These are phyloP conservation scores for Pseudomyrmex sp. DNA, from an alignment of 1,140 invertebrate genomes.

Conservation along the genomic window DNA sequence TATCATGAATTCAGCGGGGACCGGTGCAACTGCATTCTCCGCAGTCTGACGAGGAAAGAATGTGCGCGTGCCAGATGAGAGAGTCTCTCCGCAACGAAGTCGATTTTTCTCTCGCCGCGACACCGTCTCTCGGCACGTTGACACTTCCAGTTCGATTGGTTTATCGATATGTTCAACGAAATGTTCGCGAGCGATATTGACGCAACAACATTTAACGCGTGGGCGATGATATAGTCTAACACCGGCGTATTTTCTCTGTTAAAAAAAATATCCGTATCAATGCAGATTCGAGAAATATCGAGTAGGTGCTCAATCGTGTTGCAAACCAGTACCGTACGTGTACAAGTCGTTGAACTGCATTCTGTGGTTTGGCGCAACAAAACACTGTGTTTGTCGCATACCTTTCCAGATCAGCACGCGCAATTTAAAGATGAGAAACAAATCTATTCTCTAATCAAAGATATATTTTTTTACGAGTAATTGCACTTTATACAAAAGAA, in stretches of 20 bases:
- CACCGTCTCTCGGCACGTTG: neutral
- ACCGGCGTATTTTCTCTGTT: neutral
- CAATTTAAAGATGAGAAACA: neutral
- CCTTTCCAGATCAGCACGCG: neutral
- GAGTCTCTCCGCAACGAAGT: neutral
- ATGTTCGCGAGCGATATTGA: neutral
- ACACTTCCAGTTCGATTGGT: constrained; percentile 1
- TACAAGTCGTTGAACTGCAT: constrained; percentile 8
- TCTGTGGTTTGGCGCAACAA: constrained; percentile 8
- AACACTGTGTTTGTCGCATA: constrained; percentile 7
- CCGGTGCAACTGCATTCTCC: constrained; percentile 54
- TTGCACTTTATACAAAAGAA: neutral
- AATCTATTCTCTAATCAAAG: neutral
- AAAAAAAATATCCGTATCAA: neutral
- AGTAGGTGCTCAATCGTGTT: neutral
- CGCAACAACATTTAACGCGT: too few species aligned
- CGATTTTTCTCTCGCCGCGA: constrained; percentile 20
- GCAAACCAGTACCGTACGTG: neutral
- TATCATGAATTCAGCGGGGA: constrained; percentile 47
- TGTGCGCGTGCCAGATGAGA: constrained; percentile 22
- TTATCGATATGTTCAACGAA: neutral
- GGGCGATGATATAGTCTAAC: neutral
- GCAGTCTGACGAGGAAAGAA: constrained; percentile 10
- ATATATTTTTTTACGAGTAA: neutral
- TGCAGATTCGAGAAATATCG: constrained; percentile 12